Percentiles rank a stretch among this genome's conserved stretches.
These are phyloP conservation scores for Pogonomyrmex californicus DNA, from an alignment of 1,140 invertebrate genomes.

Conservation along the genomic window DNA sequence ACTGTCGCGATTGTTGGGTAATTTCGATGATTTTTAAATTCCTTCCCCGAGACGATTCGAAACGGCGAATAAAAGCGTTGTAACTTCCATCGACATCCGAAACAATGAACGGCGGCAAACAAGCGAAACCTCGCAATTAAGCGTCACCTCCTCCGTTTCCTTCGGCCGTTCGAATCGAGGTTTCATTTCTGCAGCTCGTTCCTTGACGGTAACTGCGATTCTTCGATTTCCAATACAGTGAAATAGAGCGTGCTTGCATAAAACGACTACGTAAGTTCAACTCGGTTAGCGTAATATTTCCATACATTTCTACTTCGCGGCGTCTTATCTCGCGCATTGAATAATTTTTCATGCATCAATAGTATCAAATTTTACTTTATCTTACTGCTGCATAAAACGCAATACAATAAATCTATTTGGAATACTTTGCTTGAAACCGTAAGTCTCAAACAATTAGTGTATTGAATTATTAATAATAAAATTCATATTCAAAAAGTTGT, in stretches of 20 bases:
- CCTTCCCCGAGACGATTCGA: neutral
- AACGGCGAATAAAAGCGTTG: slow-evolving; percentile 7
- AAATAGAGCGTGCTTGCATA: slow-evolving; percentile 60
- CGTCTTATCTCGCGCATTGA: slow-evolving; percentile 51
- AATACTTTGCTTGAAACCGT: neutral
- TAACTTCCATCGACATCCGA: neutral
- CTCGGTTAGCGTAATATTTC: slow-evolving; percentile 42
- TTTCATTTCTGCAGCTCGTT: slow-evolving; percentile 42
- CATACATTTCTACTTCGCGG: slow-evolving; percentile 51
- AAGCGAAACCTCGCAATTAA: slow-evolving; percentile 62
- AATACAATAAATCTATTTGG: neutral
- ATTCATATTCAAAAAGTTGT: too few species aligned
- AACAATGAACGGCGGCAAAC: slow-evolving; percentile 34
- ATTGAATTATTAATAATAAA: slow-evolving; percentile 7
- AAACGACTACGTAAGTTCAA: slow-evolving; percentile 59
- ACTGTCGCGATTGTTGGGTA: neutral
- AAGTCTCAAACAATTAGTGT: neutral
- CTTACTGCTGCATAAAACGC: neutral
- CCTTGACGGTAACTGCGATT: slow-evolving; percentile 37
- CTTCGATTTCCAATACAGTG: slow-evolving; percentile 61
- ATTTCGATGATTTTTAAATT: neutral
- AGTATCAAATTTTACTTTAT: slow-evolving; percentile 28
- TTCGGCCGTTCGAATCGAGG: slow-evolving; percentile 26
- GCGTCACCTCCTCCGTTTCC: slow-evolving; percentile 40
- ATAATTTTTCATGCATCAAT: slow-evolving; percentile 51